Base-by-base conservation (phyloP, 2,797 vertebrate genomes). In the Brotula barbata region DNA sequence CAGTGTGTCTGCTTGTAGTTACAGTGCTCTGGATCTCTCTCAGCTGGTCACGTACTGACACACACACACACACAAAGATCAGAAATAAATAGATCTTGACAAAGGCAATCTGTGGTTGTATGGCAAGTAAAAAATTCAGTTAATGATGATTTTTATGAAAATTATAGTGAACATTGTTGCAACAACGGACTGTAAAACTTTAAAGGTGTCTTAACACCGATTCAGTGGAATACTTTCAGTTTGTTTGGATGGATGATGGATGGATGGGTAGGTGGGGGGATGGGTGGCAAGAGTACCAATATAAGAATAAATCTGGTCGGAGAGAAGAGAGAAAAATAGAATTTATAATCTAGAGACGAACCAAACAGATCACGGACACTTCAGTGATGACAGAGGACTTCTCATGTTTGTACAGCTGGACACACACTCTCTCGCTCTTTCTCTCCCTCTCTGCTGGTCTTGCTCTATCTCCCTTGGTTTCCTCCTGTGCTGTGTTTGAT, bases 361-460 rank as follows among this genome's bases (percentile, higher is more conserved):
- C 37, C 13, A 3, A 15, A 15, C 13, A 40, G 37, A 40, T 8
- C 14, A 22, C 13, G 16, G 25, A n/a, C 22, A 39, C 21, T 49
- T 10, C 17, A 6, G 31, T 65, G 62, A 53, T 62, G 57, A 73
- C 52, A 34, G 49, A 82, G 64, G 41, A 60, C 40, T 3, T 71
- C 63, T 69, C 56, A 61, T 86, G 69, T 83, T 84, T 81, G 73
- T 57, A 53, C 78, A 83, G 84, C 83, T 83, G 81, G 68, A 54
- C 25, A 4, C 25, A 4, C 25, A 4, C 53, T 51, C 54, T 2
- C 36, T 23, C 49, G 19, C 55, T 67, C 16, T 42, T 14, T 3
- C 48, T 55, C 40, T 36, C 43, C 56, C 16, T 33, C 6, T 23
- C 31, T 51, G 7, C 10, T 36, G 17, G 6, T 52, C 8, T 15